Evolutionary conservation across 2,797 vertebrate species (phyloP), one percentile per base, ranked within the genome.

Genomic region (Myotis planiceps): DNA sequence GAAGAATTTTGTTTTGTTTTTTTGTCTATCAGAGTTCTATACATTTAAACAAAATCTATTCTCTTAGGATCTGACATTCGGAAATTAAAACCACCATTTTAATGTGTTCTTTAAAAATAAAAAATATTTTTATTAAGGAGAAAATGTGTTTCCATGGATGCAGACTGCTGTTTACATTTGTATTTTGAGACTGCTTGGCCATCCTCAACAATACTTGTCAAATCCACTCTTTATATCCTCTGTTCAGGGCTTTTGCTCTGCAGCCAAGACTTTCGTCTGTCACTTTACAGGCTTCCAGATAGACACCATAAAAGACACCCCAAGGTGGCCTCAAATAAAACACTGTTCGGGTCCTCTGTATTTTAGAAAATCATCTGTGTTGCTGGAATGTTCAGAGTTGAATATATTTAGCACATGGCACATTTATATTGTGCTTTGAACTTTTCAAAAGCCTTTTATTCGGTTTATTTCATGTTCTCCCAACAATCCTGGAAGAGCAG

Each of bases 21-120:
- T 89, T 96, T 55, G 9, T 91, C 66, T 81, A 71, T 75, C 25
- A 55, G 47, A 74, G 27, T 71, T 90, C 15, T 75, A 0, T 37
- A 27, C n/a, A n/a, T 88, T 88, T 16, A 63, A 71, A 32, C 92
- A n/a, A 92, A 49, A 23, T 51, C 37, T 95, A 0, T 86, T 72
- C 19, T 83, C 29, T 91, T 29, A 75, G n/a, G 18, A 79, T 92
- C 88, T 79, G 68, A 68, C 23, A 65, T 88, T 91, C 69, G 60
- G 21, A 89, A 92, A n/a, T 95, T 42, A 60, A 93, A 92, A 55
- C 37, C 34, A 13, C 74, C 25, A 32, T 63, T 85, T 93, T 81
- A 68, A 47, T 74, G 23, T 76, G 10, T 85, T 85, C 68, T 92
- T 93, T 88, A 66, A 96, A 96, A 96, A 96, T 91, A 49, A 71